Percentiles rank a stretch among this genome's conserved stretches.
phyloP scores from a whole-genome alignment of 2,113 vertebrate genomes.

The Ornithorhynchus anatinus region DNA sequence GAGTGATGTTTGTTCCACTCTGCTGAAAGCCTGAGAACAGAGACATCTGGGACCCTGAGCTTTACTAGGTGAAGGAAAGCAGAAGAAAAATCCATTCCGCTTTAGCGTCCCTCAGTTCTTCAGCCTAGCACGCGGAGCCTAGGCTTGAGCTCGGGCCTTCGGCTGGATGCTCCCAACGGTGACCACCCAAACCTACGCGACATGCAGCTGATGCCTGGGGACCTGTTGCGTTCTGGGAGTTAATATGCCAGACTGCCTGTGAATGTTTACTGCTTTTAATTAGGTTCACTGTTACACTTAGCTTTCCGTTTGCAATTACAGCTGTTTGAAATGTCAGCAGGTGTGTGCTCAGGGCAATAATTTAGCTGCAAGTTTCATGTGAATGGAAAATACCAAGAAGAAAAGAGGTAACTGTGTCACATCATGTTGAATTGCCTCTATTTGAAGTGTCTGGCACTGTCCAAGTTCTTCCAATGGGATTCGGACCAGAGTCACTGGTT shows the following conservation, averaged over 20 bases:
- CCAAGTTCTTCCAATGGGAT: not conserved
- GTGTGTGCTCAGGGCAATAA: slow-evolving; percentile 14
- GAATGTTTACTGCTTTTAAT: slow-evolving; percentile 44
- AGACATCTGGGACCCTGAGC: not conserved
- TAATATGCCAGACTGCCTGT: slow-evolving; percentile 5
- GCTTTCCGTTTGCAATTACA: slow-evolving; percentile 34
- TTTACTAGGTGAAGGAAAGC: not conserved
- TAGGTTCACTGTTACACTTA: slow-evolving; percentile 26
- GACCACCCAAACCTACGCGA: not conserved
- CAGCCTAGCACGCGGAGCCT: not conserved
- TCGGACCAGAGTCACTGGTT: not conserved
- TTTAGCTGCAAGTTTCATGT: slow-evolving; percentile 27
- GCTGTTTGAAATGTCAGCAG: slow-evolving; percentile 43
- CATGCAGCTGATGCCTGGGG: not conserved
- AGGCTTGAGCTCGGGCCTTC: not conserved
- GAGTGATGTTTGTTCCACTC: not conserved
- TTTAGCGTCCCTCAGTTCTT: not conserved
- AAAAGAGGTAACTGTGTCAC: not conserved
- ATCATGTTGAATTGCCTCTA: rapidly evolving
- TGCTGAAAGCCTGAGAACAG: not conserved
- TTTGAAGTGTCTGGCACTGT: not conserved
- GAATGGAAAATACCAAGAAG: slow-evolving; percentile 26
- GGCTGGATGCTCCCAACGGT: not conserved
- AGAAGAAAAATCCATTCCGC: not conserved
- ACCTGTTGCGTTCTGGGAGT: not conserved